A percentile compares a stretch with the other conserved stretches of the same genome.
Conservation (phyloP, 2,797 vertebrate species). For the Neopelma chrysocephalum region DNA sequence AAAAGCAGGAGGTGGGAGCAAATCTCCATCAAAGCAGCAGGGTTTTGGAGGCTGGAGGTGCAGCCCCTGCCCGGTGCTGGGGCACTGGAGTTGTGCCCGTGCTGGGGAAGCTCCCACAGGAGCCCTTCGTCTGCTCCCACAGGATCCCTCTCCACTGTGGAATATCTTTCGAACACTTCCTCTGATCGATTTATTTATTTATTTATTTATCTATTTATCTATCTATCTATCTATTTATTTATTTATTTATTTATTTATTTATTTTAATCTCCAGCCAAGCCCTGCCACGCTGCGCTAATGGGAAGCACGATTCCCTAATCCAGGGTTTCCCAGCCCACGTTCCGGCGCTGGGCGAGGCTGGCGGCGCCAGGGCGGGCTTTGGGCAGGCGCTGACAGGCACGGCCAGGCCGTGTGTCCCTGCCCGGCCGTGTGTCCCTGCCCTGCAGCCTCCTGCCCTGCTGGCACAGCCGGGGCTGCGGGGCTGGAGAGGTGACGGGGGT, state of each 20-base stretch:
- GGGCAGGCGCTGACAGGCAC: background rate
- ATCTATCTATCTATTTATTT: no score
- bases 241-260: background rate
- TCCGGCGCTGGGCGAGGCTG: background rate
- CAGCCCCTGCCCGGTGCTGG: background rate
- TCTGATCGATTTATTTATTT: background rate
- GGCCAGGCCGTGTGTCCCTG: fast-evolving
- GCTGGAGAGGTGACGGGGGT: background rate
- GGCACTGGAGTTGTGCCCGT: background rate
- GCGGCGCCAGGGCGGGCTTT: fast-evolving
- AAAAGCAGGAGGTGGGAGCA: background rate
- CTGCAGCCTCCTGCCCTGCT: background rate
- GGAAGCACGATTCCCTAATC: fast-evolving
- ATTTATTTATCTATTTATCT: no score
- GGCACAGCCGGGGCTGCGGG: fast-evolving
- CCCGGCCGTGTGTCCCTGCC: background rate
- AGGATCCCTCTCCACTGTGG: background rate
- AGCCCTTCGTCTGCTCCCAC: background rate
- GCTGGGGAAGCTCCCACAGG: background rate
- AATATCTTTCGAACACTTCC: background rate
- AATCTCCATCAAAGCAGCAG: background rate
- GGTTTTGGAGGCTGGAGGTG: background rate
- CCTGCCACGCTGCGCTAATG: fast-evolving
- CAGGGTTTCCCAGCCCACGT: background rate
- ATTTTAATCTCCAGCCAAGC: no score